Conservation (phyloP, 2,797 vertebrate species). For the Bucorvus abyssinicus region DNA sequence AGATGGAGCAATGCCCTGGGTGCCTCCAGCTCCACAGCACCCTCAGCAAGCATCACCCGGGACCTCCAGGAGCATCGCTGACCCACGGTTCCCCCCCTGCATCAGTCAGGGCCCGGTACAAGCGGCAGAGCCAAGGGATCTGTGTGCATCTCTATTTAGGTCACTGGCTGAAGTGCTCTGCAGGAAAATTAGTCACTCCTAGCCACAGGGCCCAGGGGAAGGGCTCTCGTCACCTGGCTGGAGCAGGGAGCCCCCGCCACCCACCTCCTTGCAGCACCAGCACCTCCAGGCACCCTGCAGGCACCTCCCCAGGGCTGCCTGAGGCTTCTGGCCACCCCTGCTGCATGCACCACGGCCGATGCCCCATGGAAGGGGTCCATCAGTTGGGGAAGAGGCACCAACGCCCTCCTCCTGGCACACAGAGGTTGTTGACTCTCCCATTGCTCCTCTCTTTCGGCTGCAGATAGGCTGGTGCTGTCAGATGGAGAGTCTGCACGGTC, state of each 20-base stretch:
- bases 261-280: accelerated
- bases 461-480: background rate
- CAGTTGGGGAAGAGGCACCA: background rate
- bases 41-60: background rate
- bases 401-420: accelerated
- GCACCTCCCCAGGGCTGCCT: background rate
- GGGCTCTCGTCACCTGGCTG: background rate
- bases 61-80: accelerated
- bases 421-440: background rate
- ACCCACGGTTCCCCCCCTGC: background rate
- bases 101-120: background rate
- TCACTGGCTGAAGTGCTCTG: constrained; percentile 51
- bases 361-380: background rate
- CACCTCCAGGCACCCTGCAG: accelerated
- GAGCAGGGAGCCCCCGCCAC: background rate
- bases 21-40: background rate
- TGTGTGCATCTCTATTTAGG: constrained; percentile 17
- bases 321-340: accelerated
- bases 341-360: accelerated
- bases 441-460: background rate
- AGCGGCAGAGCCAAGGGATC: background rate
- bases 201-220: background rate
- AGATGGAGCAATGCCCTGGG: background rate
- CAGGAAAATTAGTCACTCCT: background rate
- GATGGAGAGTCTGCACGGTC: background rate